These are phyloP conservation scores for Myiotriccus ornatus DNA, from an alignment of 2,797 vertebrate species.

Conservation along the genomic window DNA sequence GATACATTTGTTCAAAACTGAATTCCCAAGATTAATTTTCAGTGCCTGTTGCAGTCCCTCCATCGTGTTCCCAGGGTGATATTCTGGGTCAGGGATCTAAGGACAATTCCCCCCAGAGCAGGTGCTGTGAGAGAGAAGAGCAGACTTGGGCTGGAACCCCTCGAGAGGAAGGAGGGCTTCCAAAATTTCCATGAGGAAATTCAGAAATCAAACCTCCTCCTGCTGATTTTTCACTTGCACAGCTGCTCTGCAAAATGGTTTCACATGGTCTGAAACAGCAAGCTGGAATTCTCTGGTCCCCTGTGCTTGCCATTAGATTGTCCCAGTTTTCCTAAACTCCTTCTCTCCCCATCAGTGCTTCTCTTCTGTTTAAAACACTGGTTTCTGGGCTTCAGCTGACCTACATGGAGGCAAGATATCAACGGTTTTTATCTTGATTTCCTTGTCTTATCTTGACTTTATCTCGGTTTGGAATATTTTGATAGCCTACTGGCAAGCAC, in stretches of 20 bases:
- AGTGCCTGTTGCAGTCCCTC: neutral
- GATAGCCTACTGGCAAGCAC: conserved; percentile 26
- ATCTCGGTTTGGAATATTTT: neutral
- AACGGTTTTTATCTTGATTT: neutral
- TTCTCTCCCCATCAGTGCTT: neutral
- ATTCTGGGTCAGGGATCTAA: neutral
- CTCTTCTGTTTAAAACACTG: neutral
- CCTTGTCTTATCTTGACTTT: neutral
- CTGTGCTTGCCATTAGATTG: neutral
- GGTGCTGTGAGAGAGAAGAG: neutral
- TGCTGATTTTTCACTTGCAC: neutral
- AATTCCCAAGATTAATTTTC: neutral
- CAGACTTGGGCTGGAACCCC: neutral
- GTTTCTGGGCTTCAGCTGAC: neutral
- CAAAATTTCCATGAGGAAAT: neutral
- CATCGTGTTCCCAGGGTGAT: accelerated
- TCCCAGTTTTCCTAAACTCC: neutral
- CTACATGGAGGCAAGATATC: neutral
- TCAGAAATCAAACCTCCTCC: neutral
- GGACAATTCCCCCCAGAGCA: neutral
- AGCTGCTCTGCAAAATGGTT: conserved; percentile 35
- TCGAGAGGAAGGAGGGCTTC: neutral
- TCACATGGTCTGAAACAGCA: neutral
- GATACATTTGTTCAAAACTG: neutral
- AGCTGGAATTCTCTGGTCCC: neutral